A percentile compares a stretch with the other conserved stretches of the same genome.
phyloP scores from a whole-genome alignment of 2,888 invertebrate genomes.

The Ommatoiulus sabulosus region DNA sequence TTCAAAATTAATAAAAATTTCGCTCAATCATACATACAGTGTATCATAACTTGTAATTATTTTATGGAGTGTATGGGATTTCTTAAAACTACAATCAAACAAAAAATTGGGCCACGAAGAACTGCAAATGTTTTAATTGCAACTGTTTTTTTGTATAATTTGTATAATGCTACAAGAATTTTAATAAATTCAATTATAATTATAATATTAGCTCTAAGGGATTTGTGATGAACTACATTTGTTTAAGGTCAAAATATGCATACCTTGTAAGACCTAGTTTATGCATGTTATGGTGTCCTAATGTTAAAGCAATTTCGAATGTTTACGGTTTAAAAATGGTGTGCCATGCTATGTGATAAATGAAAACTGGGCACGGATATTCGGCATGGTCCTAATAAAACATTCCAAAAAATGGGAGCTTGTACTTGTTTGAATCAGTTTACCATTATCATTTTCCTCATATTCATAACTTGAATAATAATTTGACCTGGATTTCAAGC shows the following conservation, averaged over 20 bases:
- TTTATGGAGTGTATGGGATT: neutral
- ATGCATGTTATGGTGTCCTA: neutral
- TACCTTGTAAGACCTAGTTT: neutral
- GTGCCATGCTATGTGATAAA: neutral
- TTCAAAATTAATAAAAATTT: neutral
- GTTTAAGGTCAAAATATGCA: no score
- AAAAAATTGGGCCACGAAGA: neutral
- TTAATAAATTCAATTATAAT: no score
- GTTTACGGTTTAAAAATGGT: neutral
- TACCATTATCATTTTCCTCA: slow-evolving; percentile 2
- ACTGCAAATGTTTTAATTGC: neutral
- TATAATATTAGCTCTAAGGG: no score
- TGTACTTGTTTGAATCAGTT: slow-evolving; percentile 6
- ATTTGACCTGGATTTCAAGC: slow-evolving; percentile 16
- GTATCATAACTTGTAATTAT: neutral
- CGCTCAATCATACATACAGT: neutral
- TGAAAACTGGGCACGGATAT: neutral
- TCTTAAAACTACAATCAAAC: neutral
- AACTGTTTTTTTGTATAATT: neutral
- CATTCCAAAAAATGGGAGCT: neutral
- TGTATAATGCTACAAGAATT: neutral
- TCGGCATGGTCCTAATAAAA: neutral
- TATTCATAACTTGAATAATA: neutral
- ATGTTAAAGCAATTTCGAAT: neutral
- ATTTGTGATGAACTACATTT: no score